These are phyloP conservation scores for Chrysogorgia sp. DNA, from an alignment of 92 coral and sea anemone species.

Conservation along the genomic window DNA sequence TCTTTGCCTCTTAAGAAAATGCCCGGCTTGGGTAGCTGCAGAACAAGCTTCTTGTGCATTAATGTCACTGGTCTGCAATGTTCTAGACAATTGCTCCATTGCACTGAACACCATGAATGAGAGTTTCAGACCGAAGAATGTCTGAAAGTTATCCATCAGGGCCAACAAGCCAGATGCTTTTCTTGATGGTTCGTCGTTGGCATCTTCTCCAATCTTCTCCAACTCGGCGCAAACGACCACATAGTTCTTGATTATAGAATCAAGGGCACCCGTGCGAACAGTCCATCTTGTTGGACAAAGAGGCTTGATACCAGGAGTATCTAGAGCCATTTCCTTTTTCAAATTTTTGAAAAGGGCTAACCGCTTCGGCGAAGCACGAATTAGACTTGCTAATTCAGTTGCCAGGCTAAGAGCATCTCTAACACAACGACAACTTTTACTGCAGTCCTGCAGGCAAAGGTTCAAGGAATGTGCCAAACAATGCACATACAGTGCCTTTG, in stretches of 20 bases:
- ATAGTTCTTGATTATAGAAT: constrained; percentile 31
- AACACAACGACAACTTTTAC: no score
- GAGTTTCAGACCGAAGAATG: constrained; percentile 19
- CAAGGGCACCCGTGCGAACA: no score
- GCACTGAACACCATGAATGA: no score
- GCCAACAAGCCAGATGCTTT: constrained; percentile 13
- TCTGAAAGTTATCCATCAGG: constrained; percentile 10
- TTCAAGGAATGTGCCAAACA: constrained; percentile 14
- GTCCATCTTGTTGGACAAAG: no score
- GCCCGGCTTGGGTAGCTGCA: constrained; percentile 33
- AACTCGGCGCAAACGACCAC: not conserved
- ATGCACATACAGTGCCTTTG: constrained; percentile 9
- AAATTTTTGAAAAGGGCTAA: constrained; percentile 17
- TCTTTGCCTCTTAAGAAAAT: no score
- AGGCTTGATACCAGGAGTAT: constrained; percentile 22
- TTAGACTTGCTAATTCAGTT: no score
- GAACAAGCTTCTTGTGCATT: constrained; percentile 48
- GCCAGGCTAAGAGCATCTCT: no score
- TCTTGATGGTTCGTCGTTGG: constrained; percentile 1
- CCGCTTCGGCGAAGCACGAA: no score
- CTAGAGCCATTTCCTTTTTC: constrained; percentile 1
- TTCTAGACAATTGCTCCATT: no score
- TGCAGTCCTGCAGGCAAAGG: no score
- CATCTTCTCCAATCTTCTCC: not conserved
- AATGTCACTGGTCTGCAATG: constrained; percentile 36